Conservation (phyloP, 2,888 invertebrate species). For the Lasioglossum calceatum region DNA sequence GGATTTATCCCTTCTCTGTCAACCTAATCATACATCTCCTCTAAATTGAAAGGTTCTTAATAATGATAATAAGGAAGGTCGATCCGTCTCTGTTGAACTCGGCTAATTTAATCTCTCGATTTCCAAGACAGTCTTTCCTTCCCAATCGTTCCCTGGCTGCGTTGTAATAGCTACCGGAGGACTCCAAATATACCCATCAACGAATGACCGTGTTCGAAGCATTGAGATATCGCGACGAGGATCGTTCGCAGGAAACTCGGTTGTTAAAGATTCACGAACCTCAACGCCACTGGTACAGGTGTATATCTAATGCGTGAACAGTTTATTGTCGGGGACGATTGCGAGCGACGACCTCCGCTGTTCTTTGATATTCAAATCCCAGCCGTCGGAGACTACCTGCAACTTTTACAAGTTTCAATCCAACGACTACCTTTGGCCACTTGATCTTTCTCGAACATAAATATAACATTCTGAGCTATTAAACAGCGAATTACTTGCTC, state of each 20-base stretch:
- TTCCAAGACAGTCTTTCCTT: conserved; percentile 57
- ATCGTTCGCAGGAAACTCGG: conserved; percentile 36
- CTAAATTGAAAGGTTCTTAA: conserved; percentile 68
- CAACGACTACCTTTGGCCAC: conserved; percentile 2
- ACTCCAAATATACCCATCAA: conserved; percentile 58
- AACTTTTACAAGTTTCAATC: conserved; percentile 10
- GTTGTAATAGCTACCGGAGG: conserved; percentile 50
- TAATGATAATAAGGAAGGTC: conserved; percentile 73
- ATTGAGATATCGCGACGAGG: conserved; percentile 32
- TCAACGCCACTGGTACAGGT: conserved; percentile 7
- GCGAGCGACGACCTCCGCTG: conserved; percentile 21
- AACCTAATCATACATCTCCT: conserved; percentile 50
- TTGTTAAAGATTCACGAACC: conserved; percentile 41
- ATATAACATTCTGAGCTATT: not conserved
- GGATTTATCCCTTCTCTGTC: conserved; percentile 44
- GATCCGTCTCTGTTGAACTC: conserved; percentile 63
- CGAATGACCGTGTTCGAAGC: conserved; percentile 47
- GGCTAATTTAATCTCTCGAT: conserved; percentile 71
- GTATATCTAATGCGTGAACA: conserved; percentile 21
- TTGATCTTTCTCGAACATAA: conserved; percentile 9
- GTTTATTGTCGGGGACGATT: conserved; percentile 7
- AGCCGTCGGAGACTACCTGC: not conserved
- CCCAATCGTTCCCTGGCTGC: conserved; percentile 49
- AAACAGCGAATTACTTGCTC: not conserved
- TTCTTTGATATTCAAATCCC: not conserved